These are phyloP conservation scores for Sycophaga agraensis DNA, from an alignment of 1,140 invertebrate genomes.

Conservation along the genomic window DNA sequence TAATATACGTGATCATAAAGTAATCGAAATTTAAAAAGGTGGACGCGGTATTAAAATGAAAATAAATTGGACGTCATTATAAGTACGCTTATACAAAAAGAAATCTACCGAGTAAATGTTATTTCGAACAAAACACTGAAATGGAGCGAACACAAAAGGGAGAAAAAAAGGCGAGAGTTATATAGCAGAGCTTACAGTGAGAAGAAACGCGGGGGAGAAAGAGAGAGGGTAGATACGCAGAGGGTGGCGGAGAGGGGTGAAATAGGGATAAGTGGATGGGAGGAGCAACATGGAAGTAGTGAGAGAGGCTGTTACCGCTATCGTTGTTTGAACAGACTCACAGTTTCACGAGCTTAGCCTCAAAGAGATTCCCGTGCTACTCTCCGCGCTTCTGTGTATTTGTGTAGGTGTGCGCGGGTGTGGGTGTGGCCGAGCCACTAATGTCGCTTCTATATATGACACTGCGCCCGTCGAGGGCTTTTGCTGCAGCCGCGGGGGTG, in stretches of 20 bases:
- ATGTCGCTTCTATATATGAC: not conserved
- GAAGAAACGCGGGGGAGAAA: not conserved
- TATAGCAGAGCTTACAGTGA: not conserved
- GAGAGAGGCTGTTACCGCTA: conserved; percentile 48
- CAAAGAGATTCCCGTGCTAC: conserved; percentile 1
- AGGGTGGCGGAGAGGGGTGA: not conserved
- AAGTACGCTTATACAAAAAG: no score
- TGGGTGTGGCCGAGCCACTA: not conserved
- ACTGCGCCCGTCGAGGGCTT: not conserved
- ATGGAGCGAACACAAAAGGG: no score
- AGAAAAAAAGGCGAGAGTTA: not conserved
- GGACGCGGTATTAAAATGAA: no score
- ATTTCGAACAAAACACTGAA: no score
- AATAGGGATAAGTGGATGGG: conserved; percentile 17
- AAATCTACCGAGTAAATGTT: no score
- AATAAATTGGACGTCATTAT: no score
- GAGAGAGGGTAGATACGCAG: not conserved
- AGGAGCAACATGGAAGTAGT: conserved; percentile 15
- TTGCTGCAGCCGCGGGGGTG: not conserved
- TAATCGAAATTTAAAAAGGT: no score
- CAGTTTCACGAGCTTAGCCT: conserved; percentile 46
- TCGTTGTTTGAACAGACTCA: conserved; percentile 57
- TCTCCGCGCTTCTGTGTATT: no score
- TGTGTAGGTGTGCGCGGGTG: no score
- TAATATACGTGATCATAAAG: no score